A percentile compares a stretch with the other conserved stretches of the same genome.
Evolutionary conservation across 2,888 invertebrate genomes (phyloP).

Genomic region (Apotomis turbidana): DNA sequence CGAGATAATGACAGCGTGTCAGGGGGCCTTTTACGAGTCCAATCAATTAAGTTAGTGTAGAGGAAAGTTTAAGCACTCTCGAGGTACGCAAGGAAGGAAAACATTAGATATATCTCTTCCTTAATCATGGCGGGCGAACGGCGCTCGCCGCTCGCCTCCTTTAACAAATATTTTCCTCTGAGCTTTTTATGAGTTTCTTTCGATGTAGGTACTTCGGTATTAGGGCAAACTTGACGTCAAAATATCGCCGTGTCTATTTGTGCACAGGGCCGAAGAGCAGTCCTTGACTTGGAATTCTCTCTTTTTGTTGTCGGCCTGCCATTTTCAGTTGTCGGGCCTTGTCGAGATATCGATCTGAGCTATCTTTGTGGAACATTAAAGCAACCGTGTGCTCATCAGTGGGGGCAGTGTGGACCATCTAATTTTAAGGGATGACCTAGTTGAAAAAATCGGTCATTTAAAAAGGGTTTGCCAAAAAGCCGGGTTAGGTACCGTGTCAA

Average conservation of each 20-base stretch:
- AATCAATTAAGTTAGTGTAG: conserved; percentile 50
- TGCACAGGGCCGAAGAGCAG: conserved; percentile 18
- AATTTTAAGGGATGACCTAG: conserved; percentile 75
- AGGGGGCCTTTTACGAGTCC: conserved; percentile 38
- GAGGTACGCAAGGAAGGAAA: conserved; percentile 61
- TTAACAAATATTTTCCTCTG: conserved; percentile 62
- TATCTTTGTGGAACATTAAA: conserved; percentile 66
- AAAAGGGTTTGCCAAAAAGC: conserved; percentile 51
- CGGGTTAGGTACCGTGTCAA: conserved; percentile 11
- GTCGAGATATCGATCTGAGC: conserved; percentile 65
- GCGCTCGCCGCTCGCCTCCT: conserved; percentile 54
- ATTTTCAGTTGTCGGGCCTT: conserved; percentile 52
- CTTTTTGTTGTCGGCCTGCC: conserved; percentile 50
- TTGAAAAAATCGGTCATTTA: conserved; percentile 70
- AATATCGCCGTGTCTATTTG: conserved; percentile 37
- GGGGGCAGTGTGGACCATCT: conserved; percentile 56
- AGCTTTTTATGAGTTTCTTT: conserved; percentile 61
- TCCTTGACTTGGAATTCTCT: conserved; percentile 35
- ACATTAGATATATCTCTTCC: conserved; percentile 66
- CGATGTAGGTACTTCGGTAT: conserved; percentile 52
- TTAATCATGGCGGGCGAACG: conserved; percentile 62
- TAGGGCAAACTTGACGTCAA: conserved; percentile 53
- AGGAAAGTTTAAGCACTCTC: conserved; percentile 49
- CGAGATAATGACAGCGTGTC: conserved; percentile 17
- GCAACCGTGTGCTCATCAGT: conserved; percentile 59